A percentile compares a stretch with the other conserved stretches of the same genome.
Evolutionary conservation across 1,140 invertebrate species (phyloP).

Genomic region (Steinernema khuongi): DNA sequence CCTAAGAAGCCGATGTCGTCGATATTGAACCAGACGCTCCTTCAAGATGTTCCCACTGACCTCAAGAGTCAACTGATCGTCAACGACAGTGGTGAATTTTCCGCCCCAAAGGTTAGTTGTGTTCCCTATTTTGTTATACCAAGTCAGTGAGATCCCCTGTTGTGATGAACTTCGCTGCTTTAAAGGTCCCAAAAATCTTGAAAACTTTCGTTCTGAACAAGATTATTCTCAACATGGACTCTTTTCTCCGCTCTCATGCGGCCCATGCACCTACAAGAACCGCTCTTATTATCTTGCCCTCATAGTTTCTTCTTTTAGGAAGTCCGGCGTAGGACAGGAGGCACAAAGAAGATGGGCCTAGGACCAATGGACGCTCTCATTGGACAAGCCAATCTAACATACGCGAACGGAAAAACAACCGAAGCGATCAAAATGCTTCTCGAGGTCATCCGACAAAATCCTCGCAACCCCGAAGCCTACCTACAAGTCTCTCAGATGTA

Average conservation of each 20-base stretch:
- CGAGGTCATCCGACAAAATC: slow-evolving; percentile 50
- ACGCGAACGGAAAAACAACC: slow-evolving; percentile 34
- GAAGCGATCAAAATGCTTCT: slow-evolving; percentile 45
- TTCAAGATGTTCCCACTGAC: background rate
- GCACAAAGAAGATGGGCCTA: slow-evolving; percentile 7
- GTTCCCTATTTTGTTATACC: too few relatives aligned
- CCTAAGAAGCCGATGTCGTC: background rate
- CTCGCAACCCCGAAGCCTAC: slow-evolving; percentile 49
- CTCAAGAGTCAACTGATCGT: background rate
- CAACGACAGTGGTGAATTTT: background rate
- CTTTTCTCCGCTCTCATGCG: background rate
- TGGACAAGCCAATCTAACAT: slow-evolving; percentile 52
- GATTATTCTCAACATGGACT: too few relatives aligned
- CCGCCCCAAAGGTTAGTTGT: background rate
- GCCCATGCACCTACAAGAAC: background rate
- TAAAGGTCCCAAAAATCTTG: background rate
- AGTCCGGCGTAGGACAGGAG: background rate
- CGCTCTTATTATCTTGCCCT: background rate
- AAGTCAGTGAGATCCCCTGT: too few relatives aligned
- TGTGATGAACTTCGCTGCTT: too few relatives aligned
- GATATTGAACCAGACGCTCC: background rate
- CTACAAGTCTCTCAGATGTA: slow-evolving; percentile 51
- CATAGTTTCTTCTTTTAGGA: background rate
- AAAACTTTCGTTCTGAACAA: background rate
- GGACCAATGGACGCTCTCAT: slow-evolving; percentile 43